Conservation (phyloP, 2,113 vertebrate species). For the Nibea albiflora region DNA sequence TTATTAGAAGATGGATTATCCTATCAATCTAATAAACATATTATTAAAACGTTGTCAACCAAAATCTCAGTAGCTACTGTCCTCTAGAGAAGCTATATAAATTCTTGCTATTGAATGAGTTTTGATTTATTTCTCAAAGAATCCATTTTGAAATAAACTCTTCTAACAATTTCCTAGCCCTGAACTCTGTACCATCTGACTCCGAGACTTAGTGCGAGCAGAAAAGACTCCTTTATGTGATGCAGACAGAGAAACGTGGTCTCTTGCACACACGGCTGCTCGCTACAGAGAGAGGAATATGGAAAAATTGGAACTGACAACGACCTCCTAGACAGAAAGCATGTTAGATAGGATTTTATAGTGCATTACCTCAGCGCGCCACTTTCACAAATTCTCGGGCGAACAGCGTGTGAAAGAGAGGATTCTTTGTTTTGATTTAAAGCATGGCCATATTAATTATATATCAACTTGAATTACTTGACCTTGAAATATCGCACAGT, state of each 20-base stretch:
- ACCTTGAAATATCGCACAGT: constrained; percentile 20
- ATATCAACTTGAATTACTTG: constrained; percentile 65
- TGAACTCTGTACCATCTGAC: constrained; percentile 3
- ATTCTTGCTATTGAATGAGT: background rate
- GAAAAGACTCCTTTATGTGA: constrained; percentile 8
- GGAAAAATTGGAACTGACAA: constrained; percentile 57
- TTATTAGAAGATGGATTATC: background rate
- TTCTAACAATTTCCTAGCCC: background rate
- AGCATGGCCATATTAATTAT: constrained; percentile 58
- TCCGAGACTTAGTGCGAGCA: background rate
- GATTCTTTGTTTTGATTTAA: constrained; percentile 63
- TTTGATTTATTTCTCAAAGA: constrained; percentile 4
- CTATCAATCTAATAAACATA: background rate
- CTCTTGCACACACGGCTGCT: constrained; percentile 14
- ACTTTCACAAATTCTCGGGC: constrained; percentile 19
- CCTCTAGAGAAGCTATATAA: background rate
- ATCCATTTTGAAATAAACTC: constrained; percentile 20
- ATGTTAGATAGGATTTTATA: constrained; percentile 51
- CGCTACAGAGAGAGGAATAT: constrained; percentile 18
- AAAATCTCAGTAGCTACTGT: background rate
- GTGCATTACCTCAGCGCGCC: constrained; percentile 30
- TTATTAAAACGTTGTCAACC: background rate
- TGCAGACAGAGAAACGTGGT: constrained; percentile 20
- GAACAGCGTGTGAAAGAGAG: constrained; percentile 43
- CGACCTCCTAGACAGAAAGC: constrained; percentile 52